phyloP scores from a whole-genome alignment of 2,113 vertebrate genomes.

The Xiphophorus maculatus region DNA sequence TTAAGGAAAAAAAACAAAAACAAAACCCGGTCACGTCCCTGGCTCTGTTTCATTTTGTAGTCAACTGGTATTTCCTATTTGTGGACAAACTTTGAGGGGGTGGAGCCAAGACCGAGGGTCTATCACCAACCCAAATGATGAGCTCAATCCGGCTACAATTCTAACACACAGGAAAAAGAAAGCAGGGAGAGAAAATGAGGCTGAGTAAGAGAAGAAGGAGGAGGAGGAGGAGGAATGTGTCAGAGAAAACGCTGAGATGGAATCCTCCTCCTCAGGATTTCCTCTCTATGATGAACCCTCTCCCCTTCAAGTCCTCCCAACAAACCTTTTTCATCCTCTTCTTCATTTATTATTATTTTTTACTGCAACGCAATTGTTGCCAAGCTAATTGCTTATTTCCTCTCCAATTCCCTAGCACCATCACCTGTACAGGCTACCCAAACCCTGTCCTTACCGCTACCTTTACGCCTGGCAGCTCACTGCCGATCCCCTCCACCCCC shows the following conservation, averaged over 20 bases:
- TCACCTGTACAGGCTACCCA: constrained; percentile 7
- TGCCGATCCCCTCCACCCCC: constrained; percentile 20
- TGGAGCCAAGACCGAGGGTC: neutral
- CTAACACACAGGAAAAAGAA: constrained; percentile 45
- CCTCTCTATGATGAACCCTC: constrained; percentile 69
- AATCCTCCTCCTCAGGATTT: constrained; percentile 78
- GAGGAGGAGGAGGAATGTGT: constrained; percentile 8
- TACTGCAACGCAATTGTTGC: constrained; percentile 48
- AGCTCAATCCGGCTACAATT: constrained; percentile 26
- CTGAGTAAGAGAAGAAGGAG: constrained; percentile 5
- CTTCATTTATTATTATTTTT: neutral
- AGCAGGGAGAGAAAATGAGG: constrained; percentile 3
- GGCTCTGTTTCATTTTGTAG: too few relatives aligned
- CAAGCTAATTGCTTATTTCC: constrained; percentile 45
- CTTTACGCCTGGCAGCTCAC: constrained; percentile 1
- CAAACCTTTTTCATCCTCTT: neutral
- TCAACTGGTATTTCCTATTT: too few relatives aligned
- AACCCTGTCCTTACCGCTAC: constrained; percentile 9
- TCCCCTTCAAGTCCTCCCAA: neutral
- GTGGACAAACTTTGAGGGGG: too few relatives aligned
- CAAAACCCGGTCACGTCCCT: too few relatives aligned
- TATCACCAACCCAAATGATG: constrained; percentile 6
- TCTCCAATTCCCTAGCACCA: constrained; percentile 10
- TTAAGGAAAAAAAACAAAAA: too few relatives aligned
- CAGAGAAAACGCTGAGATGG: constrained; percentile 70